Percentiles rank a stretch among this genome's conserved stretches.
Evolutionary conservation across 2,797 vertebrate species (phyloP).

Genomic region (Amniataba percoides): DNA sequence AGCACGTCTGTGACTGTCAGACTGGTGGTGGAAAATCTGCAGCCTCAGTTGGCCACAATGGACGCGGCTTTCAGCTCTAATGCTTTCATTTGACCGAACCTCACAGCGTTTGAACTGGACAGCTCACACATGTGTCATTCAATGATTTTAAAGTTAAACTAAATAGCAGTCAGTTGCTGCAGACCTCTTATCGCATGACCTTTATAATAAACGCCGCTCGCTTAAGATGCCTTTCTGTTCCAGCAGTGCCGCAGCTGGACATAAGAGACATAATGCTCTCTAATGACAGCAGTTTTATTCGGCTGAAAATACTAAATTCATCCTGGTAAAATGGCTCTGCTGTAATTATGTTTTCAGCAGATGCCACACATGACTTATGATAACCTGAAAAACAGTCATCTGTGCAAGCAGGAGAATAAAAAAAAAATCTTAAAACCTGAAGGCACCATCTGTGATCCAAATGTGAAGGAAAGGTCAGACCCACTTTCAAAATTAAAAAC

Average conservation of each 20-base stretch:
- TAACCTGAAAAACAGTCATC: background rate
- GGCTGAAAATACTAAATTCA: slow-evolving; percentile 25
- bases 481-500: background rate
- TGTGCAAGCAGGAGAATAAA: background rate
- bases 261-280: slow-evolving; percentile 14
- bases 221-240: slow-evolving; percentile 17
- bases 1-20: slow-evolving; percentile 4
- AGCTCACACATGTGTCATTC: slow-evolving; percentile 3
- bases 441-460: slow-evolving; percentile 5
- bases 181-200: background rate
- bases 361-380: slow-evolving; percentile 11
- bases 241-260: background rate
- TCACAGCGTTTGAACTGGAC: slow-evolving; percentile 14
- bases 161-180: background rate
- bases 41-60: background rate
- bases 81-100: slow-evolving; percentile 9
- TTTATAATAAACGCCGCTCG: slow-evolving; percentile 8
- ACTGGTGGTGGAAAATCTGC: slow-evolving; percentile 18
- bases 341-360: slow-evolving; percentile 43
- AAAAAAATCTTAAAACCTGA: background rate
- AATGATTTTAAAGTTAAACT: slow-evolving; percentile 13
- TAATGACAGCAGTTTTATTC: slow-evolving; percentile 24
- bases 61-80: background rate
- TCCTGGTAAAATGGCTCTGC: slow-evolving; percentile 7
- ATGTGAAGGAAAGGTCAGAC: slow-evolving; percentile 4